Evolutionary conservation across 2,113 vertebrate genomes (phyloP), one percentile per base, ranked within the genome.

Genomic region (Xenus cinereus): DNA sequence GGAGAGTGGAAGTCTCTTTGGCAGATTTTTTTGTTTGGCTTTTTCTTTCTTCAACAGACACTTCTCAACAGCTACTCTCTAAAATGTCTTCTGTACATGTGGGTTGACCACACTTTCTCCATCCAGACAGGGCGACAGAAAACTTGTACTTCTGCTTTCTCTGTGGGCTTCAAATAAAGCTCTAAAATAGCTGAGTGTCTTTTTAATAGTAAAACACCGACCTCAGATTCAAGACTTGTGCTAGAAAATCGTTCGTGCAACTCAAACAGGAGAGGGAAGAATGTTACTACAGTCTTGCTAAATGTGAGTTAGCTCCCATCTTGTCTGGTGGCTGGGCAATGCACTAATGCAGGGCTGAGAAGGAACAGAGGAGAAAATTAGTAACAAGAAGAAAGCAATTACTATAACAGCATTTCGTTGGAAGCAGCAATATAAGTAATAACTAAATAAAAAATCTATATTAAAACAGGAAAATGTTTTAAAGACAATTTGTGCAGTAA

Each of bases 351-450:
- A 4, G 6, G 64, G 22, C 75, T 66, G 57, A 43, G 53, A 26
- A 21, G 30, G 32, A 82, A 1, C 39, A 48, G 50, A 62, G 26
- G 62, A 66, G 27, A 48, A 10, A 14, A 5, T 48, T 33, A 53
- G 21, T 37, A 37, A 74, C 0, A 7, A n/a, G 32, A 43, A 51
- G 27, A 27, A 54, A 66, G 3, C 32, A 79, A 14, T 56, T 88
- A 6, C 23, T 79, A 0, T 32, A 22, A 43, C 35, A 10, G 7
- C 10, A 6, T 56, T 90, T 76, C 8, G 3, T 33, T 0, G 0
- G 63, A 64, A 92, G 16, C 17, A 76, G 50, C 17, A 51, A 3
- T 13, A 7, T 69, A 48, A 77, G 19, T 46, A 54, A 48, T 20
- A 67, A 50, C 16, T 48, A 48, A 59, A 12, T 69, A 41, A 84